Conservation (phyloP, 2,888 invertebrate species). For the Drosophila infuscata region DNA sequence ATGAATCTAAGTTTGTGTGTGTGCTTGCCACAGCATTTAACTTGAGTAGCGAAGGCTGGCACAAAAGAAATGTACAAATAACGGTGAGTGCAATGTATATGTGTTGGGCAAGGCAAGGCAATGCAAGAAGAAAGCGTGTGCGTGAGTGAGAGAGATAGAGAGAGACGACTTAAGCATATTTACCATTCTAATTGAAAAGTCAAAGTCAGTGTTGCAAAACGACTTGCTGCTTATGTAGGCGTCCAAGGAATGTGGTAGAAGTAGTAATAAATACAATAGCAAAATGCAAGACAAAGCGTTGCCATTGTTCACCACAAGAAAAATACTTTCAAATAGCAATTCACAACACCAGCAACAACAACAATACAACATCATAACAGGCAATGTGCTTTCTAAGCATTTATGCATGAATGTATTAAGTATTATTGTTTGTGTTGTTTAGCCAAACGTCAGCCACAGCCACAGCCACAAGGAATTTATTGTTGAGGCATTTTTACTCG, state of each 20-base stretch:
- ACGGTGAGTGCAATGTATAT: conserved; percentile 37
- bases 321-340: conserved; percentile 46
- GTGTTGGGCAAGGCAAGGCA: conserved; percentile 5
- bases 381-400: conserved; percentile 34
- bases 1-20: conserved; percentile 20
- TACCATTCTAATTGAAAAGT: conserved; percentile 68
- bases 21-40: conserved; percentile 37
- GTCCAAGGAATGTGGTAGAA: conserved; percentile 45
- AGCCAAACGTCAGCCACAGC: conserved; percentile 46
- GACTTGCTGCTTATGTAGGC: conserved; percentile 30
- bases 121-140: conserved; percentile 6
- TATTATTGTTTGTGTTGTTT: conserved; percentile 33
- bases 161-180: conserved; percentile 30
- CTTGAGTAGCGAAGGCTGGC: conserved; percentile 33
- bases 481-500: conserved; percentile 72
- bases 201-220: conserved; percentile 64
- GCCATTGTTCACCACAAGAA: conserved; percentile 54
- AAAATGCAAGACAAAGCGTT: conserved; percentile 57
- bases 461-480: conserved; percentile 73
- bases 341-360: conserved; percentile 16
- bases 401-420: conserved; percentile 15
- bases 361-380: not conserved
- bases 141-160: conserved; percentile 10
- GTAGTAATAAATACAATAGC: conserved; percentile 28
- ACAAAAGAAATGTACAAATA: conserved; percentile 56